These are phyloP conservation scores for Ochropacha duplaris DNA, from an alignment of 2,888 invertebrate genomes.

Conservation along the genomic window DNA sequence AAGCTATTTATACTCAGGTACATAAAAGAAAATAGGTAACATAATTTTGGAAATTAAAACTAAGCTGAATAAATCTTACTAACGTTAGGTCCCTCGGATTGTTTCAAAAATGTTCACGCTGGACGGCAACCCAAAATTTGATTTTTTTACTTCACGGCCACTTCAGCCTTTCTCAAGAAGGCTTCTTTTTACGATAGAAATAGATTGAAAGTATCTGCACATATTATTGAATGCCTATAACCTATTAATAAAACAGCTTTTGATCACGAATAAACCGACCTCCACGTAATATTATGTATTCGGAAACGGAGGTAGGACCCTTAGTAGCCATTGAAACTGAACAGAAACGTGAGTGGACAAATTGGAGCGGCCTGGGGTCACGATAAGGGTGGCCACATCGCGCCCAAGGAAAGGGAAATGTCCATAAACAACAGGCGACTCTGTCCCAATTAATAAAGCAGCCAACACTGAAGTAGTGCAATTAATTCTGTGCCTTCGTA, in stretches of 20 bases:
- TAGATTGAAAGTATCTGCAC: not conserved
- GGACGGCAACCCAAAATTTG: no score
- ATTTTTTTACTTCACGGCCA: no score
- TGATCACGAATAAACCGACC: slow-evolving; percentile 6
- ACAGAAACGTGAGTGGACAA: slow-evolving; percentile 79
- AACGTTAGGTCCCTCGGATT: no score
- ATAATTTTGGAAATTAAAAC: no score
- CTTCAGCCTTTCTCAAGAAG: no score
- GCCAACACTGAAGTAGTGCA: slow-evolving; percentile 78
- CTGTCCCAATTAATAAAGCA: slow-evolving; percentile 81
- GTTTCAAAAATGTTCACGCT: no score
- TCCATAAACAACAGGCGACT: slow-evolving; percentile 80
- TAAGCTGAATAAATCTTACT: no score
- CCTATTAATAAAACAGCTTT: no score
- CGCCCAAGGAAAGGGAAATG: slow-evolving; percentile 67
- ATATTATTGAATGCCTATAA: not conserved
- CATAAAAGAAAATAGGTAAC: no score
- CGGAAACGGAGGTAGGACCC: slow-evolving; percentile 65
- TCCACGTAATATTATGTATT: slow-evolving; percentile 39
- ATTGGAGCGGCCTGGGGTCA: slow-evolving; percentile 74
- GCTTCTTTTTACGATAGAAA: not conserved
- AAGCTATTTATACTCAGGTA: no score
- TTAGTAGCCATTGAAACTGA: slow-evolving; percentile 76
- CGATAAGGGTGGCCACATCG: slow-evolving; percentile 57
- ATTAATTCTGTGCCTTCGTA: slow-evolving; percentile 82